Base-by-base conservation (phyloP, 2,797 vertebrate genomes). In the Buphagus erythrorhynchus region DNA sequence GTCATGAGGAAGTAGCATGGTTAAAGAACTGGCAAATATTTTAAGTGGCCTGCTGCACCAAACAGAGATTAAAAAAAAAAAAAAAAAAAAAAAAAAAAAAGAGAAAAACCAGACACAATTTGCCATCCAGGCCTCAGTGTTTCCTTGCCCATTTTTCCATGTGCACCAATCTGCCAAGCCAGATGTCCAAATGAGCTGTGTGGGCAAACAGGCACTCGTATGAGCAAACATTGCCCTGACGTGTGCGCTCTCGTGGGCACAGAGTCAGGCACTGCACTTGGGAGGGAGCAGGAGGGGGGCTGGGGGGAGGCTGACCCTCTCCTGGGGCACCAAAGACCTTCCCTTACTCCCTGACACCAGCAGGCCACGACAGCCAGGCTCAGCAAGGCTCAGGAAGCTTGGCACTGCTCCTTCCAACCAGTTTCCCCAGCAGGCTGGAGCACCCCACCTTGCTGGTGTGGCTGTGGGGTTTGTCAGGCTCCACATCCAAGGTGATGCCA, bases 111-210 rank as follows among this genome's bases (percentile, higher is more conserved):
- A 87, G 65, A 58, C 76, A 75, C 0, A 66, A 24, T 91, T 95
- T 93, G 73, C 90, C 93, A 92, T 69, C 46, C 85, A 88, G 87
- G 58, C 93, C 91, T 88, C 40, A 48, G 73, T 40, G 26, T 88
- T 96, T 95, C 48, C 85, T 90, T 93, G 89, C 94, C 87, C 91
- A 29, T 94, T 96, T 96, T 90, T 7, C 5, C 89, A 65, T 92
- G 95, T 93, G 86, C 95, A 91, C 91, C 95, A 89, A 94, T 97
- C 95, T 97, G 96, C 95, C 94, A 93, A 95, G 51, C 87, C 96
- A 97, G 96, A 95, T 96, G 94, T 95, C 96, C 96, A 80, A 95
- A 95, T 59, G 94, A 31, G 86, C 51, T 90, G 58, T 97, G 96
- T 96, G 89, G 94, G 96, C 96, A 95, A 97, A 97, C 96, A 95